phyloP scores from a whole-genome alignment of 2,888 invertebrate species.

The Galeruca laticollis region DNA sequence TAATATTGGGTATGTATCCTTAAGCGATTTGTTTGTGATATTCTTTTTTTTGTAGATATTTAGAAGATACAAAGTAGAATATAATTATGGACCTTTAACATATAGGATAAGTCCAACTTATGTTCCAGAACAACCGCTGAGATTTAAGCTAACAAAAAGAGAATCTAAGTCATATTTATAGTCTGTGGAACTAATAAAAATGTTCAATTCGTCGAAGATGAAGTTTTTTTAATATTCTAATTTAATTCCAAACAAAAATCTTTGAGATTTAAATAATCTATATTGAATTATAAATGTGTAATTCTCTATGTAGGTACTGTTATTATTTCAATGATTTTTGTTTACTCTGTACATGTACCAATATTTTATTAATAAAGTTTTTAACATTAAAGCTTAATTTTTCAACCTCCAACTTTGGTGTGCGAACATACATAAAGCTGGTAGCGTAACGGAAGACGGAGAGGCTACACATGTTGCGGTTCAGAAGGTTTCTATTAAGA shows the following conservation, averaged over 20 bases:
- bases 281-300: not conserved
- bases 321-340: not conserved
- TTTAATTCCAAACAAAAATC: not conserved
- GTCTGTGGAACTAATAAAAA: not conserved
- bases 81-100: constrained; percentile 75
- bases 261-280: not conserved
- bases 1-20: too few species aligned
- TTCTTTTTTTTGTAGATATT: constrained; percentile 72
- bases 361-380: too few species aligned
- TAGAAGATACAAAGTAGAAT: constrained; percentile 77
- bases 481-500: too few species aligned
- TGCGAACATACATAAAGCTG: too few species aligned
- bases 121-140: constrained; percentile 78
- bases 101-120: constrained; percentile 82
- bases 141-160: constrained; percentile 71
- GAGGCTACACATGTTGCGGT: too few species aligned
- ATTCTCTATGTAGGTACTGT: not conserved
- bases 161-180: constrained; percentile 13
- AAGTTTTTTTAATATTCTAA: not conserved
- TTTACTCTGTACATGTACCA: not conserved
- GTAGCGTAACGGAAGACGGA: too few species aligned
- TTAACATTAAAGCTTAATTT: too few species aligned
- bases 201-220: not conserved
- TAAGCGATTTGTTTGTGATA: too few species aligned
- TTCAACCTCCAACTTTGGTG: too few species aligned